Conservation (phyloP, 2,888 invertebrate genomes). For the Agonopterix subpropinquella region DNA sequence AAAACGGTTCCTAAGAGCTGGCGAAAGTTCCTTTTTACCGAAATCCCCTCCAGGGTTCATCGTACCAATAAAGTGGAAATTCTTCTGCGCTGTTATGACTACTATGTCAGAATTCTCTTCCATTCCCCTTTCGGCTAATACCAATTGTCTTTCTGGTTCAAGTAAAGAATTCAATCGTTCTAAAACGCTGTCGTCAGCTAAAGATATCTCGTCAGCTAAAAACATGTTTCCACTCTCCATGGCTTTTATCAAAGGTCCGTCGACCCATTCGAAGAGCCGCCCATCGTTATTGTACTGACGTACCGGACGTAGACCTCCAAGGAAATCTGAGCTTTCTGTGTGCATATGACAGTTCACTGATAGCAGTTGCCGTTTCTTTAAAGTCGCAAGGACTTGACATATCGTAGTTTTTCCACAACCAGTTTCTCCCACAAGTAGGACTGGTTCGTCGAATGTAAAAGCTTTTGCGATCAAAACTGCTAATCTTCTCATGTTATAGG, state of each 20-base stretch:
- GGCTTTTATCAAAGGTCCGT: conserved; percentile 94
- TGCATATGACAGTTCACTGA: conserved; percentile 99
- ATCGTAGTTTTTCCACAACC: conserved; percentile 98
- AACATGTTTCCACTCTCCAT: conserved; percentile 93
- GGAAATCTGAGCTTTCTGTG: conserved; percentile 97
- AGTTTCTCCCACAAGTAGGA: conserved; percentile 97
- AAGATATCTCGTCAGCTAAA: conserved; percentile 98
- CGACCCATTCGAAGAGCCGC: conserved; percentile 96
- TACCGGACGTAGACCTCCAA: conserved; percentile 96
- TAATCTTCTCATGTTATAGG: conserved; percentile 89
- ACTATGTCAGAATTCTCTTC: conserved; percentile 75
- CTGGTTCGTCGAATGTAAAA: conserved; percentile 93
- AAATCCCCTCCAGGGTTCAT: conserved; percentile 99
- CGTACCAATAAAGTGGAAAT: conserved; percentile 95
- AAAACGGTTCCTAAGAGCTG: conserved; percentile 96
- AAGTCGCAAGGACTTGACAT: conserved; percentile 89
- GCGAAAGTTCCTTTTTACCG: conserved; percentile 99
- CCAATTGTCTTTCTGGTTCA: conserved; percentile 92
- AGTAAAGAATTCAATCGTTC: conserved; percentile 97
- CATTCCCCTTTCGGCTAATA: conserved; percentile 93
- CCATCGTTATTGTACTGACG: conserved; percentile 77
- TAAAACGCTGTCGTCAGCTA: conserved; percentile 98
- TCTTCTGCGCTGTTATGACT: conserved; percentile 79
- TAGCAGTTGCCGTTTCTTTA: conserved; percentile 79
- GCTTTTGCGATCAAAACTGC: conserved; percentile 89